Conservation (phyloP, 2,113 vertebrate genomes). For the human region DNA sequence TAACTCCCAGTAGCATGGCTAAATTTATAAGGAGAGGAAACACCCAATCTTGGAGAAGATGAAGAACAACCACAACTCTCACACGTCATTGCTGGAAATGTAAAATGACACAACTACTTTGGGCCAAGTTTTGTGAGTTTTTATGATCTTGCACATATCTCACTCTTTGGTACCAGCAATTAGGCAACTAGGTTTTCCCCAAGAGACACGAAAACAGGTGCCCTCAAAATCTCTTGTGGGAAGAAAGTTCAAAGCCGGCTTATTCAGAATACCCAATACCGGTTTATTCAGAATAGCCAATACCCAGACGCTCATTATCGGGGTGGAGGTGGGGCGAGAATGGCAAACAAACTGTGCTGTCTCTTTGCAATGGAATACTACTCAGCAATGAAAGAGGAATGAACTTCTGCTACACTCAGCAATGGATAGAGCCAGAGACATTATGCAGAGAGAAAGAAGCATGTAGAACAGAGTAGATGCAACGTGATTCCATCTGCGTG, state of each 20-base stretch:
- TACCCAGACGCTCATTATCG: neutral
- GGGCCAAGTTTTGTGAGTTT: neutral
- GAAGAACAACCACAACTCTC: too few relatives aligned
- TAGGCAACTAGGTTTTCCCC: neutral
- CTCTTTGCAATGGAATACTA: neutral
- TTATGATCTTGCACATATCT: neutral
- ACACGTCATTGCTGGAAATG: too few relatives aligned
- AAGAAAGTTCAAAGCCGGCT: neutral
- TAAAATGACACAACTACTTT: neutral
- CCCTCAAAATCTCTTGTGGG: neutral
- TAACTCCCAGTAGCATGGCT: neutral
- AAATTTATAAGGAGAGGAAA: too few relatives aligned
- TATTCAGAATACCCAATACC: neutral
- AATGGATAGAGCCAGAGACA: neutral
- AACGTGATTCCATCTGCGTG: neutral
- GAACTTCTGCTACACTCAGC: neutral
- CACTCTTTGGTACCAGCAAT: neutral
- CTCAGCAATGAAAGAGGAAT: neutral
- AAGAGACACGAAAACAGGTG: neutral
- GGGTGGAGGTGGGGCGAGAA: neutral
- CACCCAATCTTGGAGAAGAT: too few relatives aligned
- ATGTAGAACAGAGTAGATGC: neutral
- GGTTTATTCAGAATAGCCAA: too few relatives aligned
- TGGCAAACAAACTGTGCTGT: neutral
- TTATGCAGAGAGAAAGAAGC: neutral